Conservation (phyloP, 2,888 invertebrate species). For the Callimorpha dominula region DNA sequence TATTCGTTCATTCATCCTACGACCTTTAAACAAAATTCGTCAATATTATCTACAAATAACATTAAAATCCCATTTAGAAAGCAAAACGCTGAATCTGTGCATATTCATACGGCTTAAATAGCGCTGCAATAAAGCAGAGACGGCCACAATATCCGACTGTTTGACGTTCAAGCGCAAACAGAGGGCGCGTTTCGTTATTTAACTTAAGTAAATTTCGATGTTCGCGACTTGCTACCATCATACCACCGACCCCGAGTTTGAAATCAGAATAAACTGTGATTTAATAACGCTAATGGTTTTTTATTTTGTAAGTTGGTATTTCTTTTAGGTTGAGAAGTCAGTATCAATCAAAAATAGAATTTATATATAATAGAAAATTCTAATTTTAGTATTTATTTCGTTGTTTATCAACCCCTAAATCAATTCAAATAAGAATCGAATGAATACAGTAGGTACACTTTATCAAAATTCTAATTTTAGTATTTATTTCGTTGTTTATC, state of each 20-base stretch:
- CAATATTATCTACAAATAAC: conserved; percentile 19
- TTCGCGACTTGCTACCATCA: conserved; percentile 73
- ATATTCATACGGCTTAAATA: conserved; percentile 78
- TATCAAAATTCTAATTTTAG: neutral
- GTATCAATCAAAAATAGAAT: neutral
- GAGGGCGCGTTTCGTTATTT: conserved; percentile 85
- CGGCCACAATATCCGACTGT: conserved; percentile 69
- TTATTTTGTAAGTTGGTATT: conserved; percentile 16
- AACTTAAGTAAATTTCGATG: conserved; percentile 87
- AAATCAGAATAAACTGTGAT: conserved; percentile 16
- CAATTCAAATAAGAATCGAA: no score
- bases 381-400: neutral
- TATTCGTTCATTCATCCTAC: neutral
- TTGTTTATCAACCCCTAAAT: neutral
- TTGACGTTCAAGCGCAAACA: conserved; percentile 79
- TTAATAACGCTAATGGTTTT: conserved; percentile 9
- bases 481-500: neutral
- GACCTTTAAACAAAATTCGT: conserved; percentile 8
- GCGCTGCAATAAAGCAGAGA: conserved; percentile 70
- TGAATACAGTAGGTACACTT: no score
- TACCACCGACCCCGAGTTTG: conserved; percentile 64
- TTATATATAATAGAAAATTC: no score
- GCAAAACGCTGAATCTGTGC: conserved; percentile 64
- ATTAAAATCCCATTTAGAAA: conserved; percentile 54
- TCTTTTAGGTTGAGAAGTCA: neutral